Evolutionary conservation across 2,888 invertebrate genomes (phyloP).

Genomic region (Gastrophysa polygoni): DNA sequence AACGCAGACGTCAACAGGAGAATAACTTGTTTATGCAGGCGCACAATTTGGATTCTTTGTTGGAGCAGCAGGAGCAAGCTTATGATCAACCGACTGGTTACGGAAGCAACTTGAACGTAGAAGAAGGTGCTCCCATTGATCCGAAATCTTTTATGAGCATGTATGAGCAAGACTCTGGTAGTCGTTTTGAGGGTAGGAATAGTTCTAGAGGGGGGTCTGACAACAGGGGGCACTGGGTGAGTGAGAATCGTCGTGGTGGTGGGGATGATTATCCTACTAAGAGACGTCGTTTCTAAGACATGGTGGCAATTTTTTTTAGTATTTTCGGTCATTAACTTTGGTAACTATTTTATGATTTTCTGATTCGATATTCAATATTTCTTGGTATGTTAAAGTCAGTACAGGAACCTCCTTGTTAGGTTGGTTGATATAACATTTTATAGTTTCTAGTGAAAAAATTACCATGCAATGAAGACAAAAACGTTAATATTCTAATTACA

Average conservation of each 20-base stretch:
- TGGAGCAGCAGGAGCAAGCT: conserved; percentile 73
- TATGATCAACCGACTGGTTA: conserved; percentile 38
- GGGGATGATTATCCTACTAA: not conserved
- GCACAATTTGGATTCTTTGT: conserved; percentile 61
- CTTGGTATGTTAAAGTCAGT: no score
- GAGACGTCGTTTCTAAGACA: not conserved
- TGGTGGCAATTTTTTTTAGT: not conserved
- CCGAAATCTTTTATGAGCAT: not conserved
- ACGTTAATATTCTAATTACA: no score
- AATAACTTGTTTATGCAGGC: conserved; percentile 86
- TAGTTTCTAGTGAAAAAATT: no score
- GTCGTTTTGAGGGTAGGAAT: not conserved
- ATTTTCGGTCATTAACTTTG: not conserved
- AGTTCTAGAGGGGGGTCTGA: not conserved
- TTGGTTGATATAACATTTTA: no score
- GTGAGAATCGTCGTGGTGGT: not conserved
- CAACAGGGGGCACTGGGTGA: not conserved
- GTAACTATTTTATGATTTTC: not conserved
- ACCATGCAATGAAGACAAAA: no score
- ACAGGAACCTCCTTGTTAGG: no score
- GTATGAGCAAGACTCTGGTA: not conserved
- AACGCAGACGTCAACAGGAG: conserved; percentile 84
- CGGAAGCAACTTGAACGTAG: not conserved
- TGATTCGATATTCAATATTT: no score
- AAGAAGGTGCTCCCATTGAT: not conserved